Base-by-base conservation (phyloP, 1,140 invertebrate species). In the Nomia melanderi region DNA sequence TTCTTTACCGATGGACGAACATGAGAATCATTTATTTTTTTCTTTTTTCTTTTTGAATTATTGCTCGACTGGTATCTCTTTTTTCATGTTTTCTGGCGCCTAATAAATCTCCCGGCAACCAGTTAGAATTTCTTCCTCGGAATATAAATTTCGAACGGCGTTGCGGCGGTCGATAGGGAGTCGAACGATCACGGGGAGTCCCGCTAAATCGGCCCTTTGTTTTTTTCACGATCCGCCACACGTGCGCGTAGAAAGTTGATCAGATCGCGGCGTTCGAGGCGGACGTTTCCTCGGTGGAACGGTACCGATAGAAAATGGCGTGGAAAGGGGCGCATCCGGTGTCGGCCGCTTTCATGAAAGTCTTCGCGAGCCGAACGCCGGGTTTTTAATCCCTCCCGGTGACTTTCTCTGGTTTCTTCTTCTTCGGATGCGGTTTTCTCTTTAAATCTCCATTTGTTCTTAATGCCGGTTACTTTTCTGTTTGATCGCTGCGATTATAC, bases 371-470 rank as follows among this genome's bases (percentile, higher is more conserved):
- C 25, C 11, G 4, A 39, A 12, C 36, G 33, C 6, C 65, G 44
- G 69, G 74, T 82, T 79, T 82, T 72, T 65, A 79, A 72, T 39
- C 29, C 54, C 17, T 50, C 33, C 39, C 47, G 11, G 0, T 12
- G 6, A 33, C 63, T 75, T 57, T 75, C 63, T 66, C 50, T 5
- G 14, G 8, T 29, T 47, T 25, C 27, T 57, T 44, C 25, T 25
- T 4, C 27, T 0, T 3, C 56, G 17, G 31, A 50, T 54, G 20
- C 29, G 6, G 17, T 50, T n/a, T 25, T 27, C 56, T 71, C 47
- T 20, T n/a, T 50, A 50, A 50, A 50, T 20, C 3, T n/a, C 47
- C 20, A 8, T 8, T 50, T 50, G n/a, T n/a, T 50, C n/a, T 17
- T 4, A 23, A 8, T 7, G 20, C 6, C 5, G 8, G n/a, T 1